Evolutionary conservation across 2,113 vertebrate genomes (phyloP).

Genomic region (Sapajus apella): DNA sequence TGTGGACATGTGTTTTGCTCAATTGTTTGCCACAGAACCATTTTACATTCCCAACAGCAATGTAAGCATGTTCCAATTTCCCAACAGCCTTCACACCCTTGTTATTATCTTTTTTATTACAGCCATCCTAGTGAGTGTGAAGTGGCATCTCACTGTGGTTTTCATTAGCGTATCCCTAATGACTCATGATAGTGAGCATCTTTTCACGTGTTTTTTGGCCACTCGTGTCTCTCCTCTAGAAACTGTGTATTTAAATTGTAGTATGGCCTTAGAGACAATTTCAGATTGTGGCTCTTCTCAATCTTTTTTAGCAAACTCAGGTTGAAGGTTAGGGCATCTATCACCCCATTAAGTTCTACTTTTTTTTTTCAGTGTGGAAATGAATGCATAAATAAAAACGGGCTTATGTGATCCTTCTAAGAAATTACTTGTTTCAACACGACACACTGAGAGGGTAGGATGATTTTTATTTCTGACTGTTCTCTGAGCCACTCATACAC

Average conservation of each 20-base stretch:
- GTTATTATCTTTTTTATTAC: background rate
- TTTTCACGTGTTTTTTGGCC: background rate
- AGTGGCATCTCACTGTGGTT: background rate
- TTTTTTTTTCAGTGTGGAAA: slow-evolving; percentile 19
- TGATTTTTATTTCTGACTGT: slow-evolving; percentile 1
- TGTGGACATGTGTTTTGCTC: background rate
- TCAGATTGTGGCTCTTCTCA: background rate
- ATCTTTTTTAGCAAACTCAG: background rate
- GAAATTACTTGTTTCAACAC: slow-evolving; percentile 2
- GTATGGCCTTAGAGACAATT: background rate
- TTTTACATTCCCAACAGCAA: background rate
- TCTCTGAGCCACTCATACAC: background rate
- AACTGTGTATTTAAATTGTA: slow-evolving; percentile 13
- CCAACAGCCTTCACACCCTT: background rate
- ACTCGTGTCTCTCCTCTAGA: background rate
- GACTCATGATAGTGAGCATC: background rate
- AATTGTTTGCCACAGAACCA: background rate
- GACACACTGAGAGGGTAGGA: background rate
- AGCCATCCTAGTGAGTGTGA: background rate
- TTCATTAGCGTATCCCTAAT: background rate
- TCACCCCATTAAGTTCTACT: background rate
- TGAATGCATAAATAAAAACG: slow-evolving; percentile 9
- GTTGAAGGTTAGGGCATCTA: background rate
- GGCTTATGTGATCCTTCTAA: background rate
- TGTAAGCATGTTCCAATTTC: background rate